phyloP scores from a whole-genome alignment of 1,140 invertebrate species.

The Babylonia areolata region DNA sequence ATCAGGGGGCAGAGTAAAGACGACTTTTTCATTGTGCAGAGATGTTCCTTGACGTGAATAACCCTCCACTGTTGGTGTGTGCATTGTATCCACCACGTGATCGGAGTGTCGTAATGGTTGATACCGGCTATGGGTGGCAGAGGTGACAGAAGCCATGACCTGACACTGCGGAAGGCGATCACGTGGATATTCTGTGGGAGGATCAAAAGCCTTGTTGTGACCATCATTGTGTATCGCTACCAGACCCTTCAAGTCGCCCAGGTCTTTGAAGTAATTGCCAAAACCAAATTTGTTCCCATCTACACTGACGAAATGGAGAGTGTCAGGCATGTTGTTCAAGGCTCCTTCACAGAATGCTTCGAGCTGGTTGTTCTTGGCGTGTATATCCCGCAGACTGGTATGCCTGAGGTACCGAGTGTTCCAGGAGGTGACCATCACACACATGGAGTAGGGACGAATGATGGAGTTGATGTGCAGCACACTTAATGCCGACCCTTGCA shows the following conservation, averaged over 20 bases:
- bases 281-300: conserved; percentile 13
- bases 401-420: conserved; percentile 38
- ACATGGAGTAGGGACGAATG: conserved; percentile 15
- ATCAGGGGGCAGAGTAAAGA: conserved; percentile 37
- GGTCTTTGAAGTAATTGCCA: conserved; percentile 12
- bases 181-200: background rate
- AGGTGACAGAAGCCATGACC: background rate
- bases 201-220: background rate
- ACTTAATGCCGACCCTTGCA: conserved; percentile 38
- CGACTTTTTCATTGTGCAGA: background rate
- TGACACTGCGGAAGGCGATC: background rate
- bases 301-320: background rate
- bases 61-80: background rate
- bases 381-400: conserved; percentile 31
- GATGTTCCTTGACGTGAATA: background rate
- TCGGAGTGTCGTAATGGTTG: background rate
- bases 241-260: background rate
- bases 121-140: background rate
- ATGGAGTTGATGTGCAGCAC: conserved; percentile 22
- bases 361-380: background rate
- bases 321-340: conserved; percentile 25
- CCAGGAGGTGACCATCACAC: conserved; percentile 6
- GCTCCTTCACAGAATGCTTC: background rate
- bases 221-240: background rate
- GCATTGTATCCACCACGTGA: background rate